phyloP scores from a whole-genome alignment of 2,113 vertebrate species.

The Acanthochromis polyacanthus region DNA sequence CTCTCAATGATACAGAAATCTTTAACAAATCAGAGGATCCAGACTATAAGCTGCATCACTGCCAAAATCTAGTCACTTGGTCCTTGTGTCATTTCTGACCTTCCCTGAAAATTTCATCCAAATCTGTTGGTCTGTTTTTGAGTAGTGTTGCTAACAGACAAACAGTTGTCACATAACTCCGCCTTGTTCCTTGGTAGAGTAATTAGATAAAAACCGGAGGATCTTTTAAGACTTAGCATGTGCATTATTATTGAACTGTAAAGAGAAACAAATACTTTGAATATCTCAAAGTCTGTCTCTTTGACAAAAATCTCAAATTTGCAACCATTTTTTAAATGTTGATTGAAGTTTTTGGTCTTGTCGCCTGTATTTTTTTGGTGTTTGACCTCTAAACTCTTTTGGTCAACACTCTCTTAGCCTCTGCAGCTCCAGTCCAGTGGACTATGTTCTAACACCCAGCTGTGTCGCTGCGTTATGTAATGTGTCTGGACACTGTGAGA shows the following conservation, averaged over 20 bases:
- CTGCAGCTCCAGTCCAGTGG: constrained; percentile 31
- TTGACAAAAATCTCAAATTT: background rate
- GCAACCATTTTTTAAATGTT: rapidly evolving
- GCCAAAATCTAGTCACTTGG: too few species aligned
- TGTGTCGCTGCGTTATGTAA: constrained; percentile 56
- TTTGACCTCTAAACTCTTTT: constrained; percentile 17
- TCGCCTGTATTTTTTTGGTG: too few species aligned
- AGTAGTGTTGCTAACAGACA: too few species aligned
- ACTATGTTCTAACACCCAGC: constrained; percentile 36
- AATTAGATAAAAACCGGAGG: too few species aligned
- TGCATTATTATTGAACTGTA: background rate
- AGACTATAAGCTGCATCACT: too few species aligned
- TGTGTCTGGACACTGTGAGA: constrained; percentile 7
- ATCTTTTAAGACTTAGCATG: background rate
- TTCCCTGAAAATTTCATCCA: too few species aligned
- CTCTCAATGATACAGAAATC: too few species aligned
- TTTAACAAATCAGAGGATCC: too few species aligned
- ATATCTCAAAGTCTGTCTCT: background rate
- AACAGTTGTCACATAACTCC: too few species aligned
- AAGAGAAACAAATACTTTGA: background rate
- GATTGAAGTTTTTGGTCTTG: background rate
- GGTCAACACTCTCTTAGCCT: constrained; percentile 27
- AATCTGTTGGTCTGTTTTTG: too few species aligned
- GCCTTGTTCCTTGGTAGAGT: too few species aligned
- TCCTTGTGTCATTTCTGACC: too few species aligned